Base-by-base conservation (phyloP, 2,888 invertebrate genomes). In the Periphyllus acericola region DNA sequence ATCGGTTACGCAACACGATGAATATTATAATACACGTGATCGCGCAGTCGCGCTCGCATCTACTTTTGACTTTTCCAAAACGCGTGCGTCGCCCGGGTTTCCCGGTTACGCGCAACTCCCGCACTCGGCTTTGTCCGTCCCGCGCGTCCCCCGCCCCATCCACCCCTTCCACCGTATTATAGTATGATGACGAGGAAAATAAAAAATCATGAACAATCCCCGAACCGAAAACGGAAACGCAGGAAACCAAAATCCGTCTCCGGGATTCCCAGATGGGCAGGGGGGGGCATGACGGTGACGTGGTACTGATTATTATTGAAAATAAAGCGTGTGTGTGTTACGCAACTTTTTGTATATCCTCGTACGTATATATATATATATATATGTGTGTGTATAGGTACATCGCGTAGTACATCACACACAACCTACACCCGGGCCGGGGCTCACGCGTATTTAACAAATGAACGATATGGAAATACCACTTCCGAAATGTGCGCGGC, bases 281-380 rank as follows among this genome's bases (percentile, higher is more conserved):
- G 36, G n/a, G 8, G 11, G 76, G 40, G 52, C 68, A n/a, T 60
- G 55, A 84, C 60, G 66, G 68, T 52, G 52, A 68, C 29, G 29
- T n/a, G n/a, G n/a, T 71, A 32, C 17, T 17, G 19, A 21, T 17
- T 71, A 52, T 29, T 52, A 52, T 76, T 74, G 68, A 66, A 84
- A 75, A 84, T 66, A 76, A 76, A 55, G 40, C 34, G 68, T 68
- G 76, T 46, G 84, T 75, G 60, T 66, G 68, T 85, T 85, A 85
- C 78, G 85, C 78, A 85, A 85, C 68, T 85, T 60, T 84, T 84
- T 84, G 60, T 84, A 84, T 29, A n/a, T n/a, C n/a, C n/a, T n/a
- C n/a, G n/a, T n/a, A n/a, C n/a, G n/a, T n/a, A n/a, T n/a, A n/a
- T n/a, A n/a, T n/a, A n/a, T n/a, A n/a, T n/a, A n/a, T n/a, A n/a